These are phyloP conservation scores for Pseudococcus viburni DNA, from an alignment of 2,888 invertebrate species.

Conservation along the genomic window DNA sequence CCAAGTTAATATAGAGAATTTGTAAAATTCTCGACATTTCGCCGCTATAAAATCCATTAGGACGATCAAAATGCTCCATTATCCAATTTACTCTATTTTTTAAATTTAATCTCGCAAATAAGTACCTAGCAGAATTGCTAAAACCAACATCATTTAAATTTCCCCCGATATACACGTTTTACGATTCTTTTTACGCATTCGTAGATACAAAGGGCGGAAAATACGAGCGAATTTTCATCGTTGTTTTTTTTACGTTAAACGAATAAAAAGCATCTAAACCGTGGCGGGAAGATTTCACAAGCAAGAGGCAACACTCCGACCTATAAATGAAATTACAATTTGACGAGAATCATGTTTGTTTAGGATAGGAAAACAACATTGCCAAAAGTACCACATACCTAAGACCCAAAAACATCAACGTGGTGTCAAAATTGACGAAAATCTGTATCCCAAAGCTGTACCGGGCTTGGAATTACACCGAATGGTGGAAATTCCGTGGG, in stretches of 20 bases:
- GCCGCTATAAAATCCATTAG: slow-evolving; percentile 7
- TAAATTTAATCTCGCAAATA: slow-evolving; percentile 42
- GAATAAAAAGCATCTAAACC: slow-evolving; percentile 23
- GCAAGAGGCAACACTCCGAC: not conserved
- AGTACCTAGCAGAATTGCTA: not conserved
- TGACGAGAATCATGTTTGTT: slow-evolving; percentile 19
- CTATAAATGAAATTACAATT: slow-evolving; percentile 25
- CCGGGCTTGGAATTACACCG: not conserved
- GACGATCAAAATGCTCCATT: slow-evolving; percentile 11
- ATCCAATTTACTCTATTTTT: slow-evolving; percentile 28
- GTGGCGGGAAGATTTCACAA: not conserved
- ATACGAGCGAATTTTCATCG: not conserved
- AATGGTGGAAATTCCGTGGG: not conserved
- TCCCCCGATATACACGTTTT: not conserved
- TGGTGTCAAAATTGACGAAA: slow-evolving; percentile 30
- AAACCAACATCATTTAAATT: slow-evolving; percentile 7
- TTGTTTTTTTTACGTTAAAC: not conserved
- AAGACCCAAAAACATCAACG: not conserved
- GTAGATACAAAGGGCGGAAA: not conserved
- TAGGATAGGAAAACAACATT: slow-evolving; percentile 3
- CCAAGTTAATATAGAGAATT: not conserved
- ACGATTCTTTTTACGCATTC: not conserved
- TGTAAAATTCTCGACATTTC: not conserved
- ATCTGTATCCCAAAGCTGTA: not conserved
- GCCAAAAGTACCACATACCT: not conserved